A percentile compares a stretch with the other conserved stretches of the same genome.
phyloP scores from a whole-genome alignment of 2,888 invertebrate genomes.

The Octonoba sinensis region DNA sequence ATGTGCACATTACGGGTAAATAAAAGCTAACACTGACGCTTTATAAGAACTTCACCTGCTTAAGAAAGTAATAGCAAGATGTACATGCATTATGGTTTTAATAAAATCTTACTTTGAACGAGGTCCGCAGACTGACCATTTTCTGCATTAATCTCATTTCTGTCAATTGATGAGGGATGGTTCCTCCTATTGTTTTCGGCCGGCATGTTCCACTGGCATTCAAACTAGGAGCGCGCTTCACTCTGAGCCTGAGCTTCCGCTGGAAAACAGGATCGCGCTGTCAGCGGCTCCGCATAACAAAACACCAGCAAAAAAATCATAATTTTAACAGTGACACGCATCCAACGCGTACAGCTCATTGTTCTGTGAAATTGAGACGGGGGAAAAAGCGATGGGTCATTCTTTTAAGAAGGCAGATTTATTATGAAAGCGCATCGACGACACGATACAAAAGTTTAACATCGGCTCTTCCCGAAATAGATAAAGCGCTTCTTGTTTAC shows the following conservation, averaged over 20 bases:
- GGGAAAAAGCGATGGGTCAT: conserved; percentile 8
- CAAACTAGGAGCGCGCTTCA: background rate
- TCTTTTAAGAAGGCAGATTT: conserved; percentile 22
- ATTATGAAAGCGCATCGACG: conserved; percentile 16
- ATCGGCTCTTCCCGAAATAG: no score
- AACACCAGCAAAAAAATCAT: background rate
- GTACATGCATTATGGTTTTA: background rate
- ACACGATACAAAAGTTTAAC: background rate
- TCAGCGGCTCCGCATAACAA: background rate
- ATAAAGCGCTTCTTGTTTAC: no score
- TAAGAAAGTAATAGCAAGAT: no score
- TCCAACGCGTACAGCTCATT: conserved; percentile 10
- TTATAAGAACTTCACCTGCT: no score
- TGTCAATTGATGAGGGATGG: background rate
- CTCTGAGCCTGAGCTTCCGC: background rate
- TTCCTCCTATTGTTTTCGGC: background rate
- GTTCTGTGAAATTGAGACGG: conserved; percentile 5
- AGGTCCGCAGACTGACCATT: background rate
- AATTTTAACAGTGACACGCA: background rate
- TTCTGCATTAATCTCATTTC: background rate
- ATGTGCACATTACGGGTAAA: no score
- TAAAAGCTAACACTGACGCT: no score
- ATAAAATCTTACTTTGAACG: conserved; percentile 6
- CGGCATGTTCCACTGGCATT: background rate
- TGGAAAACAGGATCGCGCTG: background rate